Base-by-base conservation (phyloP, 2,797 vertebrate genomes). In the Trachops cirrhosus region DNA sequence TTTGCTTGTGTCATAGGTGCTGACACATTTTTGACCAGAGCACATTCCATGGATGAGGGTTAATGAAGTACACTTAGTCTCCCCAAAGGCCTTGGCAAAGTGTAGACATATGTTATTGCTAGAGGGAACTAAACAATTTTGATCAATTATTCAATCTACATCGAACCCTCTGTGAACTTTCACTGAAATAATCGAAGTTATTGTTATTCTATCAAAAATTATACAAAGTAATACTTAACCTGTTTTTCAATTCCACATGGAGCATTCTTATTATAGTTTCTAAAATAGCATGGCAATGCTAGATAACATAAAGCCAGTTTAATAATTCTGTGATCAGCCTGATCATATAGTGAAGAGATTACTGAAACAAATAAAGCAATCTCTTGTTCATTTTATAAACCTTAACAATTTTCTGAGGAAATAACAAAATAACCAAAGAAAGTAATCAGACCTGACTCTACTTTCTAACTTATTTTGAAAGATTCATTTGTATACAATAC, bases 401-500 rank as follows among this genome's bases (percentile, higher is more conserved):
- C 6, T 91, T 79, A 94, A 80, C 52, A 67, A 54, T 57, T 74
- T 80, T 86, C 26, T 64, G 41, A 80, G n/a, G 44, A 83, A 64
- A 64, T 80, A 48, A 82, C 41, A 37, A 90, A 68, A 67, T 62
- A 64, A 39, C 10, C 22, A 79, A 82, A 88, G 48, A 94, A 94
- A 93, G 70, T 64, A 8, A 62, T 52, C 19, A 84, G 3, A 52
- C 48, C 5, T 67, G 22, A 79, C 21, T 91, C 39, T 62, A 24
- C 15, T 84, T 64, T 75, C 32, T 57, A 92, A 68, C 16, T 88
- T 93, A 88, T 50, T 89, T 94, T 89, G 21, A 91, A 95, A 90
- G 34, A 7, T 46, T 52, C 6, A 73, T 90, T 92, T 77, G 34
- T 64, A 34, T 74, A 78, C 32, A 68, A 6, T 88, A 89, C 2